Conservation (phyloP, 1,140 invertebrate genomes). For the Phenacoccus solenopsis region DNA sequence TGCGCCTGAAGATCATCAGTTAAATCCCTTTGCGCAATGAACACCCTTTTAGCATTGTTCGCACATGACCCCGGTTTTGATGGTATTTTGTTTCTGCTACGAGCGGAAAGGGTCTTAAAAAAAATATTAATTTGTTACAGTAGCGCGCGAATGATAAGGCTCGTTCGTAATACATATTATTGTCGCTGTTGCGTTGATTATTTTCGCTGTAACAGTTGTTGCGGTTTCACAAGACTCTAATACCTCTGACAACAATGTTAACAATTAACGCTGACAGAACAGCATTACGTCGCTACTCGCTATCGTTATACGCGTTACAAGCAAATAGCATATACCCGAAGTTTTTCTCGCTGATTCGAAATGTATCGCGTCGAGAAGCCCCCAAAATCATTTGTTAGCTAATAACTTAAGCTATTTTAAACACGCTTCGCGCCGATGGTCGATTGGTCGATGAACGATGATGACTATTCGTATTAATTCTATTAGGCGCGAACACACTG, state of each 20-base stretch:
- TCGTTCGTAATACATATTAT: not conserved
- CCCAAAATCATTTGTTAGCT: not conserved
- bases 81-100: not conserved
- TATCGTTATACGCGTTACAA: not conserved
- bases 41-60: not conserved
- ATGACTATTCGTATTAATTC: no score
- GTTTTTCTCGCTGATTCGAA: not conserved
- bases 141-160: not conserved
- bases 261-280: not conserved
- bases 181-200: not conserved
- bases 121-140: not conserved
- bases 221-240: not conserved
- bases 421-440: no score
- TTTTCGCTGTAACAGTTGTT: not conserved
- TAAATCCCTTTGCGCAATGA: not conserved
- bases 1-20: conserved; percentile 1
- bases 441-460: no score
- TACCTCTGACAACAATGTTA: conserved; percentile 1
- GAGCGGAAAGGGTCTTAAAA: not conserved
- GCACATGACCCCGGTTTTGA: not conserved
- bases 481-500: no score
- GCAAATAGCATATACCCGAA: not conserved
- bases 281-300: not conserved
- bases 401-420: no score
- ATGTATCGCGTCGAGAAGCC: not conserved